Evolutionary conservation across 2,888 invertebrate species (phyloP).

Genomic region (Drosophila paucipuncta): DNA sequence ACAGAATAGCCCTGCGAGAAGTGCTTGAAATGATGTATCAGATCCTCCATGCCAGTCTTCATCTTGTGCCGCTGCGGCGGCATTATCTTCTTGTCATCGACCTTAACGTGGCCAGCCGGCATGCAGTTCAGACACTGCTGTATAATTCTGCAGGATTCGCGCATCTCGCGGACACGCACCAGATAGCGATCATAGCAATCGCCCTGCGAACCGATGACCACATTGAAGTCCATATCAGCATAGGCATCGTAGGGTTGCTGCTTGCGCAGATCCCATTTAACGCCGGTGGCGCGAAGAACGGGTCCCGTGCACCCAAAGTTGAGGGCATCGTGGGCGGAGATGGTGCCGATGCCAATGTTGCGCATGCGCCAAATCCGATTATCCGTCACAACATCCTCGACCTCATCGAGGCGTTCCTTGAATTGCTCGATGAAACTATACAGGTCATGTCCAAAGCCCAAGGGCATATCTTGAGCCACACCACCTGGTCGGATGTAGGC

Average conservation of each 20-base stretch:
- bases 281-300: conserved; percentile 92
- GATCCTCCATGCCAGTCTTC: conserved; percentile 94
- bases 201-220: conserved; percentile 92
- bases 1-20: conserved; percentile 93
- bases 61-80: conserved; percentile 92
- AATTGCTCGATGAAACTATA: conserved; percentile 89
- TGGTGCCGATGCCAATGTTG: conserved; percentile 90
- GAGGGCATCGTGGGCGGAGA: conserved; percentile 91
- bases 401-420: conserved; percentile 92
- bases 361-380: conserved; percentile 91
- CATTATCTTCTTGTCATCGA: conserved; percentile 92
- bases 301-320: conserved; percentile 90
- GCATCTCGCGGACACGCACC: conserved; percentile 89
- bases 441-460: conserved; percentile 93
- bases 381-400: conserved; percentile 91
- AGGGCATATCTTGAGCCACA: conserved; percentile 90
- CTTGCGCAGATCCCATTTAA: conserved; percentile 95
- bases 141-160: conserved; percentile 92
- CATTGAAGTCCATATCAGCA: conserved; percentile 92
- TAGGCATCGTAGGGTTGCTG: conserved; percentile 94
- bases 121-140: conserved; percentile 93
- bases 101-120: conserved; percentile 91
- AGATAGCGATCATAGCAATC: conserved; percentile 94
- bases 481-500: conserved; percentile 94
- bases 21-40: conserved; percentile 96